Conservation (phyloP, 2,797 vertebrate genomes). For the Tadarida brasiliensis region DNA sequence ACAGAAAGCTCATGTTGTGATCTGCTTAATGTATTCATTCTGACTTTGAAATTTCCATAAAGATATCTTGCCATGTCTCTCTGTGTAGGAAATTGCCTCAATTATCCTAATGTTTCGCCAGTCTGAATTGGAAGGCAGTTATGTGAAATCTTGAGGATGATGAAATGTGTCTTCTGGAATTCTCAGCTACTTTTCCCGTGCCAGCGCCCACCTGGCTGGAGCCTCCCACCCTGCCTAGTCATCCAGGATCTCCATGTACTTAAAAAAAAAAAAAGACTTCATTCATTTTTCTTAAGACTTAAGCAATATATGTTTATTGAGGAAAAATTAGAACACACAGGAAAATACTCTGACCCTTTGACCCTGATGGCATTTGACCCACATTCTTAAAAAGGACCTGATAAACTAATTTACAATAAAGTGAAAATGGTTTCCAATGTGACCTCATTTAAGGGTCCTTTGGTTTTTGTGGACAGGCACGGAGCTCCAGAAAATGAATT, state of each 20-base stretch:
- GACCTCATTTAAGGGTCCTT: slow-evolving; percentile 3
- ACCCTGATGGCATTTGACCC: background rate
- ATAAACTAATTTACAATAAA: slow-evolving; percentile 29
- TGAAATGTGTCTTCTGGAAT: slow-evolving; percentile 68
- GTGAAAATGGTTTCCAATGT: background rate
- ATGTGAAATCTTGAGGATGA: slow-evolving; percentile 73
- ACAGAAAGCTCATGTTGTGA: slow-evolving; percentile 46
- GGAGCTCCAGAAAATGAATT: background rate
- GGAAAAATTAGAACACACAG: slow-evolving; percentile 41
- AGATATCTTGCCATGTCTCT: slow-evolving; percentile 72
- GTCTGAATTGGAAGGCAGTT: slow-evolving; percentile 79
- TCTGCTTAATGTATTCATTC: slow-evolving; percentile 77
- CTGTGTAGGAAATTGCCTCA: slow-evolving; percentile 78
- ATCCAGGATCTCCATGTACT: background rate
- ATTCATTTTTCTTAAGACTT: slow-evolving; percentile 34
- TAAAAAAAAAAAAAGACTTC: background rate
- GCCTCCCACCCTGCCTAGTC: background rate
- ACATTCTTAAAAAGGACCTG: slow-evolving; percentile 16
- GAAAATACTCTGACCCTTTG: slow-evolving; percentile 2
- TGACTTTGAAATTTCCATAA: slow-evolving; percentile 76
- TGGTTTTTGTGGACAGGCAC: background rate
- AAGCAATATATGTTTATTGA: slow-evolving; percentile 19
- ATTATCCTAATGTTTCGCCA: slow-evolving; percentile 78
- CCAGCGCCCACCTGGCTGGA: background rate
- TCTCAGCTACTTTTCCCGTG: slow-evolving; percentile 29